Percentiles rank a stretch among this genome's conserved stretches.
These are phyloP conservation scores for Monodelphis domestica DNA, from an alignment of 2,797 vertebrate species.

Conservation along the genomic window DNA sequence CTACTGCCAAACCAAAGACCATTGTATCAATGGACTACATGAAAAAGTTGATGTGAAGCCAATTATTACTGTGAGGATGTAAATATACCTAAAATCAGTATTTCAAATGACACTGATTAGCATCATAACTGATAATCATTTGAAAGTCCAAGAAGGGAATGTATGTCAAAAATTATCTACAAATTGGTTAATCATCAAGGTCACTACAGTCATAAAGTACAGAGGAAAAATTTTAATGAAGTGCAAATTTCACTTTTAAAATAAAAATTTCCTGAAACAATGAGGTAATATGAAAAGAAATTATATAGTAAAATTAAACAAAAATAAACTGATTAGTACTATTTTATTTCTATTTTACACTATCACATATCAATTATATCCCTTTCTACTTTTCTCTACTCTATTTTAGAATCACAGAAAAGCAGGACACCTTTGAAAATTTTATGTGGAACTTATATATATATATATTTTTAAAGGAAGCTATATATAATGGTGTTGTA, in stretches of 20 bases:
- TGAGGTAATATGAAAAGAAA: background rate
- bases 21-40: background rate
- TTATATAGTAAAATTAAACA: background rate
- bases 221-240: background rate
- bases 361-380: background rate
- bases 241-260: background rate
- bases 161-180: background rate
- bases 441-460: background rate
- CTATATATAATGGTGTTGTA: background rate
- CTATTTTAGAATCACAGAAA: background rate
- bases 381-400: background rate
- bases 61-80: background rate
- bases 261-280: background rate
- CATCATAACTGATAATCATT: background rate
- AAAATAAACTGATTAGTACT: background rate
- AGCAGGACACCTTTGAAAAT: background rate
- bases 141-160: rapidly evolving
- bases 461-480: background rate
- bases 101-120: background rate
- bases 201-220: background rate
- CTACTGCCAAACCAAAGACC: background rate
- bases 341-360: background rate
- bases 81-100: background rate
- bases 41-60: background rate
- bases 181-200: background rate